Conservation (phyloP, 2,888 invertebrate genomes). For the Pseudeuparius sepicola region DNA sequence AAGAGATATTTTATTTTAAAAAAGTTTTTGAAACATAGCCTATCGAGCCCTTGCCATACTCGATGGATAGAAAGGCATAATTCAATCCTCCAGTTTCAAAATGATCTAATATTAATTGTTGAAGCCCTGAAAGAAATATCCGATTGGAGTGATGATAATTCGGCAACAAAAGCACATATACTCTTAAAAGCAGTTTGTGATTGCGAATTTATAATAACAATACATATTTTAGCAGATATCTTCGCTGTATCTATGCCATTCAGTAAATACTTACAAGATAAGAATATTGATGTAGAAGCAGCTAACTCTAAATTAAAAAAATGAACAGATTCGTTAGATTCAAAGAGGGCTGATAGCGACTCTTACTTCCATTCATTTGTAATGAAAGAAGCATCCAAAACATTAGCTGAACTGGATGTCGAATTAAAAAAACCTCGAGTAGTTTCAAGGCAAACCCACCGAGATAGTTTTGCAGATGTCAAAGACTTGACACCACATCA, state of each 20-base stretch:
- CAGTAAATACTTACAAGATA: slow-evolving; percentile 8
- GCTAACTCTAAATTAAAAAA: slow-evolving; percentile 8
- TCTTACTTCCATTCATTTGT: slow-evolving; percentile 1
- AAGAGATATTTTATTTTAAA: slow-evolving; percentile 4
- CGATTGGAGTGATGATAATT: not conserved
- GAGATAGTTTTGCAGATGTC: slow-evolving; percentile 8
- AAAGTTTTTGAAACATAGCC: slow-evolving; percentile 3
- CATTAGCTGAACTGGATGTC: slow-evolving; percentile 5
- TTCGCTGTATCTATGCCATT: slow-evolving; percentile 8
- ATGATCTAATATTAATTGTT: slow-evolving; percentile 5
- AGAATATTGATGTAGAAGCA: slow-evolving; percentile 7
- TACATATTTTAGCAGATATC: slow-evolving; percentile 5
- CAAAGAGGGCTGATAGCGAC: slow-evolving; percentile 5
- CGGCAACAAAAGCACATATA: slow-evolving; percentile 3
- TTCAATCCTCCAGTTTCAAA: slow-evolving; percentile 7
- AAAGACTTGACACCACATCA: slow-evolving; percentile 7
- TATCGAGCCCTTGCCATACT: slow-evolving; percentile 10
- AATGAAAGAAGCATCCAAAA: slow-evolving; percentile 1
- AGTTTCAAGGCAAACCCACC: slow-evolving; percentile 7
- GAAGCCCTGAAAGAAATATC: slow-evolving; percentile 2
- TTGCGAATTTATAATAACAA: slow-evolving; percentile 8
- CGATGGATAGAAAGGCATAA: slow-evolving; percentile 10
- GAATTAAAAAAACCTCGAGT: slow-evolving; percentile 6
- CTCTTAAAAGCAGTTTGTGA: slow-evolving; percentile 6
- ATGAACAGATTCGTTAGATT: slow-evolving; percentile 4